A percentile compares a stretch with the other conserved stretches of the same genome.
phyloP scores from a whole-genome alignment of 2,888 invertebrate genomes.

The Luperina nickerlii region DNA sequence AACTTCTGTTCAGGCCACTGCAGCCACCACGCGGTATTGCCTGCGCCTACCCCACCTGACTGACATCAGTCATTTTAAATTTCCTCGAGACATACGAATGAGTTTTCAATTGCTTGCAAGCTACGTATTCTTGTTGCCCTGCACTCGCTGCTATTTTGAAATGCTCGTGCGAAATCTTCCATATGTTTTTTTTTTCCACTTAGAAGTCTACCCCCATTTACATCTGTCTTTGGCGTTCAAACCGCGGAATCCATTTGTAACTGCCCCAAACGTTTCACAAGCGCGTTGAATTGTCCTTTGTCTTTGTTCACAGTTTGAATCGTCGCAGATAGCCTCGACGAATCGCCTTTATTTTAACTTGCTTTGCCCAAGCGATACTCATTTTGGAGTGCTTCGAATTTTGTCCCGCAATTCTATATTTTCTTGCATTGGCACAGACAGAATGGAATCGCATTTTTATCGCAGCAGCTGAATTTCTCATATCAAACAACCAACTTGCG shows the following conservation, averaged over 20 bases:
- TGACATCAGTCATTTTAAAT: conserved; percentile 7
- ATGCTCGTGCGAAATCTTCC: neutral
- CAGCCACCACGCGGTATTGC: neutral
- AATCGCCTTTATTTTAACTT: conserved; percentile 22
- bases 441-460: conserved; percentile 1
- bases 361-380: neutral
- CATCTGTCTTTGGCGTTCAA: neutral
- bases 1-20: neutral
- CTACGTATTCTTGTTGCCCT: neutral
- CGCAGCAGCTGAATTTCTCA: neutral
- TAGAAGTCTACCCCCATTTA: neutral
- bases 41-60: conserved; percentile 20
- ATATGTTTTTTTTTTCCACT: neutral
- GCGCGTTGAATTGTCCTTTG: neutral
- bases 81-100: neutral
- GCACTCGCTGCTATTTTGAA: neutral
- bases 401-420: neutral
- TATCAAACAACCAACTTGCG: neutral
- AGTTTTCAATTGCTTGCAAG: neutral
- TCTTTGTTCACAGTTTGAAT: neutral
- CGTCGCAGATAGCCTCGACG: neutral
- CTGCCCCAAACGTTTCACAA: conserved; percentile 8
- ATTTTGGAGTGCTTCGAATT: conserved; percentile 5
- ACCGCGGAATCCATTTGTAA: conserved; percentile 5
- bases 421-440: conserved; percentile 18